phyloP scores from a whole-genome alignment of 1,140 invertebrate species.

The Drosophila gunungcola region DNA sequence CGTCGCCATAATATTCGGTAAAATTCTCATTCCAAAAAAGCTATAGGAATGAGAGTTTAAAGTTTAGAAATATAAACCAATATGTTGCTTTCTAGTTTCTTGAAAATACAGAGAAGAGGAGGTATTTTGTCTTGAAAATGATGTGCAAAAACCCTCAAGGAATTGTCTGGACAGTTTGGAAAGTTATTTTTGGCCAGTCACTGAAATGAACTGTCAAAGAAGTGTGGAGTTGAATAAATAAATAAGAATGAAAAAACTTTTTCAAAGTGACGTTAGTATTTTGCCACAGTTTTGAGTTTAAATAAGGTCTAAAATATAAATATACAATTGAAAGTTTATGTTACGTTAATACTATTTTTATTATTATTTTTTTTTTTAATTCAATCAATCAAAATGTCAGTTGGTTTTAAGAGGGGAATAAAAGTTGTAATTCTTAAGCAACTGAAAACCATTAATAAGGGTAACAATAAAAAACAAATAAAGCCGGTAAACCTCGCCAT shows the following conservation, averaged over 20 bases:
- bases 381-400: too few species aligned
- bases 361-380: too few species aligned
- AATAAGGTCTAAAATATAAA: background rate
- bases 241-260: background rate
- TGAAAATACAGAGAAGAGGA: background rate
- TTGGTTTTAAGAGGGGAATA: too few species aligned
- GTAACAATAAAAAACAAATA: background rate
- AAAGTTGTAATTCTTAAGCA: too few species aligned
- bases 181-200: conserved; percentile 1
- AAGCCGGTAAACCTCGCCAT: background rate
- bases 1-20: conserved; percentile 12
- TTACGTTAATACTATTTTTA: too few species aligned
- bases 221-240: background rate
- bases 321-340: too few species aligned
- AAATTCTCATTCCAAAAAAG: conserved; percentile 32
- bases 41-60: conserved; percentile 14
- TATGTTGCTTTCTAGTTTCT: conserved; percentile 1
- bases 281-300: background rate
- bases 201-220: conserved; percentile 16
- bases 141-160: background rate
- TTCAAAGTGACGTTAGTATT: too few species aligned
- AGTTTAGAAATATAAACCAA: conserved; percentile 13
- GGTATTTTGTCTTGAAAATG: background rate
- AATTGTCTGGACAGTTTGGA: conserved; percentile 20
- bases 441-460: background rate